These are phyloP conservation scores for Clinocottus analis DNA, from an alignment of 2,113 vertebrate species.

Conservation along the genomic window DNA sequence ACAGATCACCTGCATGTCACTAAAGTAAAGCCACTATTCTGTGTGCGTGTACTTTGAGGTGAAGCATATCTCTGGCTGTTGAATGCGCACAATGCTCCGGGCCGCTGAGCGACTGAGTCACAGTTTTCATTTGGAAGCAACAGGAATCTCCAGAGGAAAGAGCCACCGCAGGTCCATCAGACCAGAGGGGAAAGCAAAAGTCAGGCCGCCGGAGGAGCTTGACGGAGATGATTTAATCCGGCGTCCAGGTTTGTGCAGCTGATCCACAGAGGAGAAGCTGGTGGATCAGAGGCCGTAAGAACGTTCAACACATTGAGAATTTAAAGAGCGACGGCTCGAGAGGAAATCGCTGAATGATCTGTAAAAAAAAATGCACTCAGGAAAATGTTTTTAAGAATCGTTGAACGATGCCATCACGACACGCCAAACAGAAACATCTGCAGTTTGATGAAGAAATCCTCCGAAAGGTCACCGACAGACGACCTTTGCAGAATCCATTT, in stretches of 20 bases:
- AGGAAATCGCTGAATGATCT: neutral
- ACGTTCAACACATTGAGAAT: neutral
- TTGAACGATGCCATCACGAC: neutral
- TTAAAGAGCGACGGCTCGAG: neutral
- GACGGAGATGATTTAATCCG: constrained; percentile 18
- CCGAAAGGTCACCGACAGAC: constrained; percentile 44
- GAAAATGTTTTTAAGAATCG: neutral
- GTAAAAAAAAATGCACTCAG: constrained; percentile 11
- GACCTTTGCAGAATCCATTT: constrained; percentile 29
- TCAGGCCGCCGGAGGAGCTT: neutral
- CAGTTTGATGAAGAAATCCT: constrained; percentile 42
- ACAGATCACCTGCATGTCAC: too few relatives aligned
- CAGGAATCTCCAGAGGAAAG: too few relatives aligned
- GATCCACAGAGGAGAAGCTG: constrained; percentile 7
- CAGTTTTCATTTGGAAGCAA: too few relatives aligned
- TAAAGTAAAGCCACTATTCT: neutral
- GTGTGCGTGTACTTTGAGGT: neutral
- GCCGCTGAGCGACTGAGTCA: neutral
- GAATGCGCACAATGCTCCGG: neutral
- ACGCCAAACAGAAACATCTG: constrained; percentile 28
- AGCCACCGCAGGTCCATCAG: too few relatives aligned
- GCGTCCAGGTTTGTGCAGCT: constrained; percentile 6
- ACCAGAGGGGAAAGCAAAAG: constrained; percentile 9
- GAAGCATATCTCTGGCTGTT: neutral
- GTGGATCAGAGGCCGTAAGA: neutral